Evolutionary conservation across 2,113 vertebrate species (phyloP).

Genomic region (Dunckerocampus dactyliophorus): DNA sequence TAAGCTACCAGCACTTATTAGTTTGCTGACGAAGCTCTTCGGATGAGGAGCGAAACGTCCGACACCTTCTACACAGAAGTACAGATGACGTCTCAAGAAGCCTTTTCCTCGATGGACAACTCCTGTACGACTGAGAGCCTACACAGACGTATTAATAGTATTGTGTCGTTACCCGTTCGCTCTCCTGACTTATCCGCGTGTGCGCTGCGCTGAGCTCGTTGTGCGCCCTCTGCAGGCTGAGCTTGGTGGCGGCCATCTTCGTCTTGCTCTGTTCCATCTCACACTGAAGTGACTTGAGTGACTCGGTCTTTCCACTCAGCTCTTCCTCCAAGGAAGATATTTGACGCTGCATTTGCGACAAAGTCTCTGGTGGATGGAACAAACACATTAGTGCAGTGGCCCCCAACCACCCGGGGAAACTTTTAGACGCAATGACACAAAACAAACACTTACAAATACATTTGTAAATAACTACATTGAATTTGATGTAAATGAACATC

Average conservation of each 20-base stretch:
- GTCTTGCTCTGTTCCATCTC: constrained; percentile 55
- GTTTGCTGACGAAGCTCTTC: too few relatives aligned
- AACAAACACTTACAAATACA: too few relatives aligned
- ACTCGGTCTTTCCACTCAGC: constrained; percentile 48
- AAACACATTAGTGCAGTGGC: not conserved
- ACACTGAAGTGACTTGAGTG: constrained; percentile 47
- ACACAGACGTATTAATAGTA: too few relatives aligned
- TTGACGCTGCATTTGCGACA: constrained; percentile 44
- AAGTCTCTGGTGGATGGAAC: constrained; percentile 17
- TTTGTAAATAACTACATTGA: too few relatives aligned
- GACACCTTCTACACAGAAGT: too few relatives aligned
- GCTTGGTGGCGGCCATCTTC: constrained; percentile 59
- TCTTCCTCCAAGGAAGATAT: constrained; percentile 64
- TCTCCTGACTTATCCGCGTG: constrained; percentile 61
- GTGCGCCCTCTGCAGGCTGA: constrained; percentile 49
- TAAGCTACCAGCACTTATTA: too few relatives aligned
- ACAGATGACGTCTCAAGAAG: too few relatives aligned
- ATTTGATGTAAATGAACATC: not conserved
- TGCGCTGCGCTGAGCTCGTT: constrained; percentile 60
- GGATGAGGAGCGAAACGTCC: too few relatives aligned
- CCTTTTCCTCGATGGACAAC: too few relatives aligned
- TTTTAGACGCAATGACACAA: too few relatives aligned
- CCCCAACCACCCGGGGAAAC: too few relatives aligned
- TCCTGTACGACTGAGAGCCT: too few relatives aligned
- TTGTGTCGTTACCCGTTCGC: constrained; percentile 59